phyloP scores from a whole-genome alignment of 2,797 vertebrate species.

The Mormyrops attenuatus region DNA sequence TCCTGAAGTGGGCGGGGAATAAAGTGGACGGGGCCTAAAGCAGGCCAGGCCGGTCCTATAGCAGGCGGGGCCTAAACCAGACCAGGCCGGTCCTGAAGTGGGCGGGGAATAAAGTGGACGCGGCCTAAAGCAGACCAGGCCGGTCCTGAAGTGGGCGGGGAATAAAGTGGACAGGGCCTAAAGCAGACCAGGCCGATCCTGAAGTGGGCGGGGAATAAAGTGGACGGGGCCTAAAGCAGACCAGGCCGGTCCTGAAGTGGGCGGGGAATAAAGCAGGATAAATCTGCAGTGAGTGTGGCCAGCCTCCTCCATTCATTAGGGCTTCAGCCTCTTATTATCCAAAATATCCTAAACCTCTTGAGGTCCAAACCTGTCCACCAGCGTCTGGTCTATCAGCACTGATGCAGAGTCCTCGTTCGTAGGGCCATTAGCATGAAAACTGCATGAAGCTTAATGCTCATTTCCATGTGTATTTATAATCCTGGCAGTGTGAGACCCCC shows the following conservation, averaged over 20 bases:
- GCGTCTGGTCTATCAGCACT: not conserved
- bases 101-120: not conserved
- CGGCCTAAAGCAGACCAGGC: not conserved
- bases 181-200: too few relatives aligned
- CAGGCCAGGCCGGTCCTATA: too few relatives aligned
- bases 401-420: not conserved
- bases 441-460: slow-evolving; percentile 7
- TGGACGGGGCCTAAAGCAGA: not conserved
- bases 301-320: not conserved
- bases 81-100: not conserved
- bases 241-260: too few relatives aligned
- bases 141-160: too few relatives aligned
- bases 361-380: not conserved
- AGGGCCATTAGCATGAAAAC: not conserved
- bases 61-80: too few relatives aligned
- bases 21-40: not conserved
- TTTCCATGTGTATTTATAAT: not conserved
- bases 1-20: not conserved
- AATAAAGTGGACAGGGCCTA: too few relatives aligned
- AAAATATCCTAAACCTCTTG: not conserved
- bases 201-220: not conserved
- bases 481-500: not conserved
- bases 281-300: not conserved
- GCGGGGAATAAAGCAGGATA: not conserved
- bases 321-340: not conserved